Base-by-base conservation (phyloP, 2,888 invertebrate genomes). In the Deilephila porcellus region DNA sequence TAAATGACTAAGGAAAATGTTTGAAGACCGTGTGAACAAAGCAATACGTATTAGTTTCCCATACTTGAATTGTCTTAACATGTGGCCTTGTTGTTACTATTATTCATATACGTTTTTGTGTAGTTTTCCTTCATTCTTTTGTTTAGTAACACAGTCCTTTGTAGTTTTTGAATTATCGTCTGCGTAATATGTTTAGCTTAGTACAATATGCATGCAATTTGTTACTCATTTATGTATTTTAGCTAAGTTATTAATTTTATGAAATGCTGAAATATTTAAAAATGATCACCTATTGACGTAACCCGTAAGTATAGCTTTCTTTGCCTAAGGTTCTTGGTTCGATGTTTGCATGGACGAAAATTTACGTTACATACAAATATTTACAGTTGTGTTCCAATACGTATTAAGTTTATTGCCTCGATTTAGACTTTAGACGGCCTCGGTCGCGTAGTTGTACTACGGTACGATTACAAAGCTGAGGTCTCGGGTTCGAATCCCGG, bases 21-120 rank as follows among this genome's bases (percentile, higher is more conserved):
- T 45, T 64, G 64, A 67, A 67, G 67, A 52, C 67, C 67, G 67
- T 67, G 67, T 3, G 67, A 67, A 67, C 20, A 45, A 5, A 45
- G 20, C 64, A 7, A 37, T 64, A 64, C 45, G 63, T 45, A 20
- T 67, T 20, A 67, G 45, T 19, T 67, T 67, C 64, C 29, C 67
- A 67, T 67, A 45, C 45, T 67, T 67, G 45, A 67, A 14, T 14
- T 14, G 19, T 64, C 52, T 52, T n/a, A 67, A 67, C 52, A 17
- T 52, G 25, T 25, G 52, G 52, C 67, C 67, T 67, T 67, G 64
- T 37, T 45, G 45, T 52, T 67, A 53, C 19, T 53, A 25, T 14
- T 45, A 67, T 20, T 67, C 67, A 52, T 67, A 52, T 67, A n/a
- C 17, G n/a, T 52, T 67, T 45, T 67, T 11, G 14, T 20, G 20